Evolutionary conservation across 2,888 invertebrate species (phyloP).

Genomic region (Therioaphis trifolii): DNA sequence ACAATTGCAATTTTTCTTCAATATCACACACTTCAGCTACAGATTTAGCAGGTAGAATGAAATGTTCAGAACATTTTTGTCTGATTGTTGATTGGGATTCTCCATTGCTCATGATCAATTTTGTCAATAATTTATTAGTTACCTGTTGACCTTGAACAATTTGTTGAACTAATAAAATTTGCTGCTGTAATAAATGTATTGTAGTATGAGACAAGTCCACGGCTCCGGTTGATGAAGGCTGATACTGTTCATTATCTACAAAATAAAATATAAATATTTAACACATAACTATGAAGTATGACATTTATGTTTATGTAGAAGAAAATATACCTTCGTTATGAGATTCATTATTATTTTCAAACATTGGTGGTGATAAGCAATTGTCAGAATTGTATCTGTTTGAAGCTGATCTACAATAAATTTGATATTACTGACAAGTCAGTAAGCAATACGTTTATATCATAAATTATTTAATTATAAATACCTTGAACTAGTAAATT

Average conservation of each 20-base stretch:
- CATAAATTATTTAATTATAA: background rate
- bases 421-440: background rate
- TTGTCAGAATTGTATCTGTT: slow-evolving; percentile 17
- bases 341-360: slow-evolving; percentile 4
- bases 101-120: slow-evolving; percentile 17
- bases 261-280: slow-evolving; percentile 19
- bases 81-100: background rate
- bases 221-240: background rate
- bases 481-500: slow-evolving; percentile 14
- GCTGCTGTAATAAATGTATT: slow-evolving; percentile 22
- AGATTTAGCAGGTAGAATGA: slow-evolving; percentile 20
- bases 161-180: slow-evolving; percentile 9
- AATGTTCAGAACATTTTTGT: slow-evolving; percentile 9
- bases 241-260: slow-evolving; percentile 4
- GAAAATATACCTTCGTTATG: slow-evolving; percentile 3
- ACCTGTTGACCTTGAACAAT: background rate
- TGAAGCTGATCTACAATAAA: background rate
- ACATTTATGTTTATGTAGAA: background rate
- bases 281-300: slow-evolving; percentile 3
- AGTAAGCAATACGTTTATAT: background rate
- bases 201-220: slow-evolving; percentile 8
- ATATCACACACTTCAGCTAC: slow-evolving; percentile 7
- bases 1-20: slow-evolving; percentile 6
- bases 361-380: slow-evolving; percentile 2
- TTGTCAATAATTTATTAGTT: slow-evolving; percentile 5